These are phyloP conservation scores for Catharus ustulatus DNA, from an alignment of 2,797 vertebrate genomes.

Conservation along the genomic window DNA sequence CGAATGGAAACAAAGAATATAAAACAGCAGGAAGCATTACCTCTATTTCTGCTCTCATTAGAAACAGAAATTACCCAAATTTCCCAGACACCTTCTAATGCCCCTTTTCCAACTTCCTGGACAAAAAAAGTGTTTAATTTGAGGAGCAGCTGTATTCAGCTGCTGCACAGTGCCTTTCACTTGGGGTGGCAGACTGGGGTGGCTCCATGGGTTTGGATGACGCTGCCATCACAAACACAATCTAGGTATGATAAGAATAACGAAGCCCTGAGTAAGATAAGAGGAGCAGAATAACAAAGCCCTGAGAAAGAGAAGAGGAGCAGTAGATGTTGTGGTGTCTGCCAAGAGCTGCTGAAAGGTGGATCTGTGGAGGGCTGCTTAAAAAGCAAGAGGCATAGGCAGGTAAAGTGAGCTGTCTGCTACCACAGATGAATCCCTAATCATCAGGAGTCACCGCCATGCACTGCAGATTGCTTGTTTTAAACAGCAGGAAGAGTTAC, in stretches of 20 bases:
- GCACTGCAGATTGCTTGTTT: not conserved
- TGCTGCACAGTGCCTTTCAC: not conserved
- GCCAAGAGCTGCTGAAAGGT: not conserved
- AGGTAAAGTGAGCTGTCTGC: not conserved
- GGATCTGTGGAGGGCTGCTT: not conserved
- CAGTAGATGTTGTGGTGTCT: not conserved
- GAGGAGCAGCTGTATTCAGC: not conserved
- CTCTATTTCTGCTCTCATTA: not conserved
- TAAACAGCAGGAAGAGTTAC: not conserved
- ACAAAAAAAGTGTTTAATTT: not conserved
- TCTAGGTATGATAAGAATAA: not conserved
- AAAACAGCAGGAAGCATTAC: not conserved
- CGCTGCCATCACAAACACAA: not conserved
- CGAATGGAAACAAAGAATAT: not conserved
- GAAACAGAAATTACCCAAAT: not conserved
- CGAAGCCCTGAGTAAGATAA: not conserved
- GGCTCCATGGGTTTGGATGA: not conserved
- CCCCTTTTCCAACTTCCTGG: not conserved
- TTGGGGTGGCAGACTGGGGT: not conserved
- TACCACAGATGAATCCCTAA: conserved; percentile 29
- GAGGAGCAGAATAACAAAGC: not conserved
- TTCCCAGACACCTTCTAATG: not conserved
- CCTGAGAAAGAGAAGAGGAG: not conserved
- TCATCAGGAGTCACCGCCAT: not conserved
- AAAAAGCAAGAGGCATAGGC: conserved; percentile 13